Evolutionary conservation across 1,140 invertebrate genomes (phyloP), one percentile per base, ranked within the genome.

Genomic region (Heliothis virescens): DNA sequence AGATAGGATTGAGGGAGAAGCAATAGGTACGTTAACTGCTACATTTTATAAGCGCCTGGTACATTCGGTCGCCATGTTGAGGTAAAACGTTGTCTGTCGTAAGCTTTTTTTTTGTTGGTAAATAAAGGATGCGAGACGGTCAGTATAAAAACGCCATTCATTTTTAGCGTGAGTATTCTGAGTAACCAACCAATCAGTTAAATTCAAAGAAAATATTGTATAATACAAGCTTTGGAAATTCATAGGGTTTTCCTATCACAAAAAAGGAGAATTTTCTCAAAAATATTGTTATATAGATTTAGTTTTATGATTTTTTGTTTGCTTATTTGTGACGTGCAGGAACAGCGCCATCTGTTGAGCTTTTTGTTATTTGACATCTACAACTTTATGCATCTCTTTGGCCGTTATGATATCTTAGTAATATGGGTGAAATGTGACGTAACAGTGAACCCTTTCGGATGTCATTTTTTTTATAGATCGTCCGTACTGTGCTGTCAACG

Each of bases 1-100:
- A 79, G 98, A 99, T 93, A 95, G 97, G 21, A 96, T 99, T 3
- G 98, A 99, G 95, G 98, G 97, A 9, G 96, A 96, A 87, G 97
- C 97, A 10, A 94, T 98, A 63, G 94, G 95, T 77, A 77, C 74
- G 18, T 21, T n/a, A 65, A 41, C 79, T 69, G 69, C 57, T 52
- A 29, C 0, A 18, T 34, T 60, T 80, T 82, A 83, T 87, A 76
- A 7, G 57, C 29, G 18, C 86, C 84, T 87, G 63, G 85, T 87
- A 82, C 34, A 57, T 81, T 79, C 80, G 59, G 81, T 78, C 89
- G 89, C 88, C 90, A 91, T 89, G 90, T 91, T 91, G 87, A 89
- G 90, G 86, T 88, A 85, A 91, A 89, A 89, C 88, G 83, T 79
- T 82, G 82, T 50, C 34, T 41, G 34, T 78, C 83, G 83, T 53